A percentile compares a stretch with the other conserved stretches of the same genome.
Evolutionary conservation across 1,140 invertebrate genomes (phyloP).

Genomic region (Eubasilissa regina): DNA sequence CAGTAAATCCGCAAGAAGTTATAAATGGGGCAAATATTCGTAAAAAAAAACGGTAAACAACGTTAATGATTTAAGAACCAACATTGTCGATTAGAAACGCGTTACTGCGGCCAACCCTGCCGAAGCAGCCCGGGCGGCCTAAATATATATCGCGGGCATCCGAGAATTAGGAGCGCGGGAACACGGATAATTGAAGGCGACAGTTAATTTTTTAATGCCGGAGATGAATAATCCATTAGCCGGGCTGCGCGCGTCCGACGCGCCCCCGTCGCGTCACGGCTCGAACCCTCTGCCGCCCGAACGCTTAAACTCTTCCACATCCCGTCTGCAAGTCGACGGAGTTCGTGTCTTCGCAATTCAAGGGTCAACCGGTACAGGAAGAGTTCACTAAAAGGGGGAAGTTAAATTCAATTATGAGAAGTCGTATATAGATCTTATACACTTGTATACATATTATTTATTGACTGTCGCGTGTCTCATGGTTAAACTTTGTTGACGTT

Average conservation of each 20-base stretch:
- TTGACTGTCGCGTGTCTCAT: too few species aligned
- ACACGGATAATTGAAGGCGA: constrained; percentile 46
- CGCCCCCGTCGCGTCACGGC: constrained; percentile 32
- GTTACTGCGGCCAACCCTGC: neutral
- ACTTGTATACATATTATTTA: too few species aligned
- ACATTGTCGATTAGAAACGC: neutral
- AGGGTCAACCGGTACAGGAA: neutral
- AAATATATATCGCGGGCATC: constrained; percentile 6
- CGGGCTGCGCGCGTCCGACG: constrained; percentile 22
- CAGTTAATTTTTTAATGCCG: constrained; percentile 47
- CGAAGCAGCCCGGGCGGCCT: neutral
- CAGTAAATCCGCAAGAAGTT: too few species aligned
- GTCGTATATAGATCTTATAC: too few species aligned
- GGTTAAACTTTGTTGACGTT: too few species aligned
- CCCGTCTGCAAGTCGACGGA: neutral
- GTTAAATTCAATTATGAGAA: too few species aligned
- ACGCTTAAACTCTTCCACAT: neutral
- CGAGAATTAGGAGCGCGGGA: constrained; percentile 10
- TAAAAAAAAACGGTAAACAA: too few species aligned
- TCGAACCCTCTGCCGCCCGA: neutral
- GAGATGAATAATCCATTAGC: constrained; percentile 50
- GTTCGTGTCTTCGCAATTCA: neutral
- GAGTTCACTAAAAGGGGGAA: too few species aligned
- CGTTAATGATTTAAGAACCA: too few species aligned
- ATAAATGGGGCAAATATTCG: too few species aligned